Percentiles rank a stretch among this genome's conserved stretches.
phyloP scores from a whole-genome alignment of 1,140 invertebrate species.

The Dufourea novaeangliae region DNA sequence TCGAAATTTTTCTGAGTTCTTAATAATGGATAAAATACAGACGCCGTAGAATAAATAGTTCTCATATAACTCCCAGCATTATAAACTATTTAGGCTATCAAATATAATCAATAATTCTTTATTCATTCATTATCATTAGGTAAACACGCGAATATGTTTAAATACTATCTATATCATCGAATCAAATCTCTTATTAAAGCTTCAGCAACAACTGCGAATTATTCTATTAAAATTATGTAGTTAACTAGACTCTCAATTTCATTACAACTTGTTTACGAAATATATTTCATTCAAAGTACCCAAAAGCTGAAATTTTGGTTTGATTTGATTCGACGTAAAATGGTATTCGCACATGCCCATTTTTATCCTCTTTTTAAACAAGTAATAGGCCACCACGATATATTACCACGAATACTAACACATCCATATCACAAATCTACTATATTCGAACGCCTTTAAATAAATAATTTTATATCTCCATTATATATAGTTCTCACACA shows the following conservation, averaged over 20 bases:
- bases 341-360: background rate
- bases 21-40: slow-evolving; percentile 25
- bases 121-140: slow-evolving; percentile 9
- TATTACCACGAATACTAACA: slow-evolving; percentile 47
- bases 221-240: background rate
- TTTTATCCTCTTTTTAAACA: slow-evolving; percentile 16
- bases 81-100: slow-evolving; percentile 41
- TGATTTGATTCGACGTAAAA: background rate
- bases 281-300: background rate
- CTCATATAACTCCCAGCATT: slow-evolving; percentile 12
- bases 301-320: background rate
- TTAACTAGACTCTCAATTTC: background rate
- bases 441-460: slow-evolving; percentile 29
- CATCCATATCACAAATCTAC: slow-evolving; percentile 57
- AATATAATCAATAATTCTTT: slow-evolving; percentile 33
- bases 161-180: slow-evolving; percentile 10
- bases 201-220: background rate
- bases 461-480: slow-evolving; percentile 38
- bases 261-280: background rate
- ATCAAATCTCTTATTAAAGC: background rate
- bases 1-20: background rate
- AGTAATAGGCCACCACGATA: slow-evolving; percentile 48
- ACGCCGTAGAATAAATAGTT: slow-evolving; percentile 34
- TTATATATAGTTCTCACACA: slow-evolving; percentile 24
- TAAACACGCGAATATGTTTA: slow-evolving; percentile 7